These are phyloP conservation scores for Gasterosteus aculeatus DNA, from an alignment of 2,113 vertebrate genomes.

Conservation along the genomic window DNA sequence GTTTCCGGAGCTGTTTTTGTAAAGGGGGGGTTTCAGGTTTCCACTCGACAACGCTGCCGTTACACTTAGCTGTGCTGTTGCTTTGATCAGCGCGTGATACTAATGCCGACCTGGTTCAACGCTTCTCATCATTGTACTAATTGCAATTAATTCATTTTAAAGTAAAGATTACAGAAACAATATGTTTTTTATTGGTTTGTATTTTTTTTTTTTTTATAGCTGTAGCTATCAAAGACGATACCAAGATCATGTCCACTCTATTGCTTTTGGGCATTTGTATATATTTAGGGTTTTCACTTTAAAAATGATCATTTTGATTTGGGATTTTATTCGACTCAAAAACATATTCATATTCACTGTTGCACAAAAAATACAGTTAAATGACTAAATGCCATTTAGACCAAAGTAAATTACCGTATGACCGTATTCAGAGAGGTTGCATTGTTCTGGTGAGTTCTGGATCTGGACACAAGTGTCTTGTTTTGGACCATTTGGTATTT, in stretches of 20 bases:
- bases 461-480: conserved; percentile 16
- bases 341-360: background rate
- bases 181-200: no score
- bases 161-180: background rate
- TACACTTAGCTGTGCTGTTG: background rate
- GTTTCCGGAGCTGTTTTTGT: conserved; percentile 42
- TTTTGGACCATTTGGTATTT: conserved; percentile 23
- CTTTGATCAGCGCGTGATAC: background rate
- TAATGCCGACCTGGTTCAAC: background rate
- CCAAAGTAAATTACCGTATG: background rate
- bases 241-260: background rate
- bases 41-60: background rate
- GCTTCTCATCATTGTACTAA: background rate
- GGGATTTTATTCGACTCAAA: background rate
- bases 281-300: background rate
- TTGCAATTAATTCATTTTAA: background rate
- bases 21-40: conserved; percentile 34
- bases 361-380: background rate
- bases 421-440: background rate
- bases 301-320: background rate
- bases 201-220: background rate
- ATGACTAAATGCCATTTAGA: background rate
- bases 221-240: background rate
- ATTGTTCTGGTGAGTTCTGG: background rate
- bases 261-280: background rate